A percentile compares a stretch with the other conserved stretches of the same genome.
These are phyloP conservation scores for Anadara kagoshimensis DNA, from an alignment of 1,140 invertebrate genomes.

Conservation along the genomic window DNA sequence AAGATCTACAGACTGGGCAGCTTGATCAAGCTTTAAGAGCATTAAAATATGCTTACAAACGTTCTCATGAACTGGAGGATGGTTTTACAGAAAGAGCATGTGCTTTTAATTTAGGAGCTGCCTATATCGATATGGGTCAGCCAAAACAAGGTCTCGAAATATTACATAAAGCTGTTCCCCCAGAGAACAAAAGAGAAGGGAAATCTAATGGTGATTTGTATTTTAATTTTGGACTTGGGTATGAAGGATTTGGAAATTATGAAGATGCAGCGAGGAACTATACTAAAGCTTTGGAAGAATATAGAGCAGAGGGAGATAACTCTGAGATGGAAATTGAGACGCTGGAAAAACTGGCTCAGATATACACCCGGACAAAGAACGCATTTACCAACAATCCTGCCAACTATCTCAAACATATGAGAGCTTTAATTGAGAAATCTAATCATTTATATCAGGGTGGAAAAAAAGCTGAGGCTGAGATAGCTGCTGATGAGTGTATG, in stretches of 20 bases:
- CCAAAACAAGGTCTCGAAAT: slow-evolving; percentile 42
- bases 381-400: background rate
- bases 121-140: slow-evolving; percentile 46
- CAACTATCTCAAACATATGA: slow-evolving; percentile 39
- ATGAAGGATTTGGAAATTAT: slow-evolving; percentile 43
- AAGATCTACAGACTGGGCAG: slow-evolving; percentile 32
- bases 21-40: slow-evolving; percentile 28
- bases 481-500: slow-evolving; percentile 46
- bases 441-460: slow-evolving; percentile 25
- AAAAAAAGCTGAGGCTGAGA: slow-evolving; percentile 21
- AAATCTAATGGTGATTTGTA: slow-evolving; percentile 55
- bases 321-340: slow-evolving; percentile 34
- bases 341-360: slow-evolving; percentile 21
- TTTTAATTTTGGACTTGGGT: slow-evolving; percentile 57
- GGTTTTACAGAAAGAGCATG: slow-evolving; percentile 49
- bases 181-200: slow-evolving; percentile 35
- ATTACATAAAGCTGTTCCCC: slow-evolving; percentile 46
- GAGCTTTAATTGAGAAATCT: slow-evolving; percentile 43
- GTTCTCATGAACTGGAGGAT: slow-evolving; percentile 45
- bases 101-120: slow-evolving; percentile 61
- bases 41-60: slow-evolving; percentile 50
- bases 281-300: slow-evolving; percentile 49
- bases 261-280: slow-evolving; percentile 45
- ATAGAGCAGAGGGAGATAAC: slow-evolving; percentile 45
- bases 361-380: slow-evolving; percentile 23